These are phyloP conservation scores for Drosophila borealis DNA, from an alignment of 2,888 invertebrate genomes.

Conservation along the genomic window DNA sequence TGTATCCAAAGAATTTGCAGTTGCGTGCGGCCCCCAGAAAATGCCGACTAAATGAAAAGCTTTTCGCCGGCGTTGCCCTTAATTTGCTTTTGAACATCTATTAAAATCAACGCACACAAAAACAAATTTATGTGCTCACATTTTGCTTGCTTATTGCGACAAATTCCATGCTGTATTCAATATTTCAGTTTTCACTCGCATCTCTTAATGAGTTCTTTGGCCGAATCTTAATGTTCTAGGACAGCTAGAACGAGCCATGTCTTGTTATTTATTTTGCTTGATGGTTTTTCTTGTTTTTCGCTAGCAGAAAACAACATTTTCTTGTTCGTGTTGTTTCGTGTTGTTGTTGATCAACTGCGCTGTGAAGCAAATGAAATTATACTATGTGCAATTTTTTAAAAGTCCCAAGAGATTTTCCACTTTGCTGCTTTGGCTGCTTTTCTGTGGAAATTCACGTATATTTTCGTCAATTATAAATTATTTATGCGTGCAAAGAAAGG, in stretches of 20 bases:
- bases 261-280: constrained; percentile 46
- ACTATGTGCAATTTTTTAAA: constrained; percentile 38
- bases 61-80: constrained; percentile 37
- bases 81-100: constrained; percentile 45
- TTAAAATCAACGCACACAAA: constrained; percentile 34
- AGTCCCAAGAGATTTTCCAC: constrained; percentile 16
- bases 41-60: constrained; percentile 20
- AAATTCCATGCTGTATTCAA: constrained; percentile 58
- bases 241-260: constrained; percentile 47
- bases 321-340: not conserved
- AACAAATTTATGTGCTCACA: constrained; percentile 16
- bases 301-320: constrained; percentile 14
- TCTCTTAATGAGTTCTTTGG: constrained; percentile 40
- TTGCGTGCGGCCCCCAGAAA: constrained; percentile 23
- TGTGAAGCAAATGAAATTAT: constrained; percentile 38
- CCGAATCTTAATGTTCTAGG: constrained; percentile 49
- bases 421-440: constrained; percentile 15
- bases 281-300: constrained; percentile 12
- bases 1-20: constrained; percentile 31
- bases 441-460: constrained; percentile 8
- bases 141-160: constrained; percentile 50
- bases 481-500: constrained; percentile 12
- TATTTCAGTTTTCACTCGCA: constrained; percentile 50
- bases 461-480: constrained; percentile 18
- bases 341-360: constrained; percentile 1